Base-by-base conservation (phyloP, 2,113 vertebrate species). In the Saguinus midas region DNA sequence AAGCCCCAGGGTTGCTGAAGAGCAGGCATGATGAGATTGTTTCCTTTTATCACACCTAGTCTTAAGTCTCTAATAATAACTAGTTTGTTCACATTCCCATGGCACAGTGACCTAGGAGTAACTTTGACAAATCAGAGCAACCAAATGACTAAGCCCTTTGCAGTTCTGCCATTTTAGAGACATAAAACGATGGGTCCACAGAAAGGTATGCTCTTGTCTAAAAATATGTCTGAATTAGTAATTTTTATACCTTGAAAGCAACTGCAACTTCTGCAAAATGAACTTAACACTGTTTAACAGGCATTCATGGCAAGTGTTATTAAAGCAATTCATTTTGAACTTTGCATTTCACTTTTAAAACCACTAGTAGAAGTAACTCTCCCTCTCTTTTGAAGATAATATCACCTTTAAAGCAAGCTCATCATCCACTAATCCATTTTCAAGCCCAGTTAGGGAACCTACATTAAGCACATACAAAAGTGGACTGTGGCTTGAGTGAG, bases 391-490 rank as follows among this genome's bases (percentile, higher is more conserved):
- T 91, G 48, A 96, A 96, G 96, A 97, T 96, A 85, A 87, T 79
- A 97, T 84, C 96, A 76, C 98, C 97, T 98, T 98, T 97, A 98
- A 98, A 98, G 98, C 83, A 97, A 98, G 97, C 97, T 98, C 98
- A 98, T 98, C 98, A 97, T 97, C 94, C 81, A 37, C 91, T 98
- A 98, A 98, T 98, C 97, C 98, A 95, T 98, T 98, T 98, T 98
- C 98, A 98, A 98, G 97, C 97, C 96, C 98, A 95, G 91, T 96
- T 96, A 97, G 75, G 97, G 96, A 97, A 95, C 95, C 96, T 97
- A 93, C 97, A 97, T 98, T 98, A 98, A 98, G 97, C 96, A 97
- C 90, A 95, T 97, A 82, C 98, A 97, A 96, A 95, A 89, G 93
- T 87, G 94, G 98, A 82, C 95, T 97, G 75, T 70, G 96, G 97